phyloP scores from a whole-genome alignment of 2,797 vertebrate genomes.

The Melanogrammus aeglefinus region DNA sequence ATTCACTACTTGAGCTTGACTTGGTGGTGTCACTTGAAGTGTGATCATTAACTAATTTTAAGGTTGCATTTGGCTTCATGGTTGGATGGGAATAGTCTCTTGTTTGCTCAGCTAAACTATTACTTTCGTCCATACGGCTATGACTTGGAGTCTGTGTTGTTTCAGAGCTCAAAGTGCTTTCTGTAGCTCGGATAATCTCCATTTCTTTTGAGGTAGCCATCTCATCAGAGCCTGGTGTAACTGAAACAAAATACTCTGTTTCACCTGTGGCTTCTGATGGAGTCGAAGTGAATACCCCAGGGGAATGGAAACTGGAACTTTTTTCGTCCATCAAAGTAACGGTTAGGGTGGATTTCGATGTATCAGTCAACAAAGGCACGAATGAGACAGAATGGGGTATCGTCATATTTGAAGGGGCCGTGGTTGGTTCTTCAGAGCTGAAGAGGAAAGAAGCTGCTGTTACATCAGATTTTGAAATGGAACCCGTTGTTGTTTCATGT shows the following conservation, averaged over 20 bases:
- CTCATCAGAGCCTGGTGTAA: slow-evolving; percentile 39
- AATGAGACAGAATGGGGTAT: slow-evolving; percentile 13
- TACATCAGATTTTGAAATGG: neutral
- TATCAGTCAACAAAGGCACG: slow-evolving; percentile 22
- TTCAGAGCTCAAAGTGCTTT: slow-evolving; percentile 22
- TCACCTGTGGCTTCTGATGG: slow-evolving; percentile 52
- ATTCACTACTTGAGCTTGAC: slow-evolving; percentile 33
- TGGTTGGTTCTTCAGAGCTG: slow-evolving; percentile 37
- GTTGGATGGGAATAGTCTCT: slow-evolving; percentile 26
- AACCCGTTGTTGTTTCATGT: slow-evolving; percentile 6
- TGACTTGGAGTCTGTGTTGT: slow-evolving; percentile 23
- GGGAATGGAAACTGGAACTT: slow-evolving; percentile 23
- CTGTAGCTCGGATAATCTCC: slow-evolving; percentile 21
- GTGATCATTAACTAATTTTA: slow-evolving; percentile 28
- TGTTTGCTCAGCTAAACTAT: slow-evolving; percentile 30
- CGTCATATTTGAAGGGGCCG: slow-evolving; percentile 9
- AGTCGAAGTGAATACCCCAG: slow-evolving; percentile 22
- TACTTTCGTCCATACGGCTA: slow-evolving; percentile 18
- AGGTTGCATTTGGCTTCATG: slow-evolving; percentile 11
- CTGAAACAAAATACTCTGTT: slow-evolving; percentile 53
- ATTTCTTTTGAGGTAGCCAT: slow-evolving; percentile 34
- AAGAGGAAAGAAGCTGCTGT: slow-evolving; percentile 22
- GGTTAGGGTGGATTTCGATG: slow-evolving; percentile 18
- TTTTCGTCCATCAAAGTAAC: slow-evolving; percentile 23
- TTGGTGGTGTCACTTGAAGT: slow-evolving; percentile 28